These are phyloP conservation scores for Tigriopus californicus DNA, from an alignment of 2,888 invertebrate genomes.

Conservation along the genomic window DNA sequence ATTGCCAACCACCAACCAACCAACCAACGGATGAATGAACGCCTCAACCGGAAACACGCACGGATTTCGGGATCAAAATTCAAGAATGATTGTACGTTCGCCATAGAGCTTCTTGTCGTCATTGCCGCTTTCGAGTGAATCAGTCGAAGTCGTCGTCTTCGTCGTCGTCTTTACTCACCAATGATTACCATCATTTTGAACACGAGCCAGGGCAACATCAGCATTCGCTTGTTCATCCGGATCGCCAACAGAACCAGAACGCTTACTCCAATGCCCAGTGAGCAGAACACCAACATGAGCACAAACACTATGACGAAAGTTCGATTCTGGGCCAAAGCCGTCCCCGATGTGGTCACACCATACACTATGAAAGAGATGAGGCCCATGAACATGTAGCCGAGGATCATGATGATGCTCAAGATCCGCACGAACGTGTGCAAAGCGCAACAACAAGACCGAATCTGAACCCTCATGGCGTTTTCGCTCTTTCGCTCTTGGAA, in stretches of 20 bases:
- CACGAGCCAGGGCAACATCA: slow-evolving; percentile 6
- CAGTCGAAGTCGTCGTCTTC: no score
- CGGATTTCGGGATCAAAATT: no score
- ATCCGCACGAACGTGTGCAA: slow-evolving; percentile 2
- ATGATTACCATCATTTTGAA: slow-evolving; percentile 4
- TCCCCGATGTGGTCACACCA: neutral
- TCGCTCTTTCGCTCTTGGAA: no score
- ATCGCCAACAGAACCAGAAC: neutral
- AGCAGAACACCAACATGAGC: neutral
- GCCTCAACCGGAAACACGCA: no score
- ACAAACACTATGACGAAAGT: neutral
- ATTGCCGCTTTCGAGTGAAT: no score
- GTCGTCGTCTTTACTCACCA: neutral
- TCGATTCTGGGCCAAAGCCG: neutral
- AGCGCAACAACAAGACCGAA: slow-evolving; percentile 1
- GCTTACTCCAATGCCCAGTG: slow-evolving; percentile 1
- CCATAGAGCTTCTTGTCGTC: no score
- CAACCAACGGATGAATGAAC: no score
- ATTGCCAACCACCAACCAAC: no score
- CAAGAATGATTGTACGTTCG: no score
- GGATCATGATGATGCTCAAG: slow-evolving; percentile 1
- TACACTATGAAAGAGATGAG: neutral
- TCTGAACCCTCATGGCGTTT: neutral
- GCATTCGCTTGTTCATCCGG: neutral
- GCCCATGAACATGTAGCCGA: neutral